Conservation (phyloP, 35 echinoderm and acorn worm species). For the Apostichopus californicus region DNA sequence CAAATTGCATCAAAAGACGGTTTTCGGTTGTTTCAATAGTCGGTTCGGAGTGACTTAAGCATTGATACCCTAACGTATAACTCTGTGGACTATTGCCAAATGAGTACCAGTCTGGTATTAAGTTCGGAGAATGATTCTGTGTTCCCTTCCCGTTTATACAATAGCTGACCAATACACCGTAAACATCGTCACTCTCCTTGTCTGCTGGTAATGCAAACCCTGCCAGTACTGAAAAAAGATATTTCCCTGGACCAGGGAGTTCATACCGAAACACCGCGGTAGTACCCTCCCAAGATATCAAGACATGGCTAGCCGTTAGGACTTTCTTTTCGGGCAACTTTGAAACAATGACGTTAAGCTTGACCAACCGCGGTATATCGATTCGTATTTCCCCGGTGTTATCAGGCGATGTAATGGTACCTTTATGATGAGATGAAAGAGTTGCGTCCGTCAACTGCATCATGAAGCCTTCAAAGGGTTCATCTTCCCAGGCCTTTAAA, state of each 20-base stretch:
- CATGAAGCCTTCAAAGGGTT: not conserved
- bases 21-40: not conserved
- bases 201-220: not conserved
- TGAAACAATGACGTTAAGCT: not conserved
- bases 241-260: slow-evolving; percentile 30
- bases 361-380: slow-evolving; percentile 12
- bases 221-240: not conserved
- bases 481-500: not conserved
- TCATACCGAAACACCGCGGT: slow-evolving; percentile 45
- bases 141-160: slow-evolving; percentile 23
- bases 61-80: slow-evolving; percentile 14
- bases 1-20: slow-evolving; percentile 24
- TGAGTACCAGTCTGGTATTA: not conserved
- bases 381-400: slow-evolving; percentile 21
- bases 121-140: not conserved
- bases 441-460: not conserved
- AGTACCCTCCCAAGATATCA: slow-evolving; percentile 18
- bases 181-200: not conserved
- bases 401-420: not conserved
- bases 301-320: not conserved
- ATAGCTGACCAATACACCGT: not conserved
- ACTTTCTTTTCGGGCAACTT: not conserved
- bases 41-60: not conserved
- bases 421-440: not conserved
- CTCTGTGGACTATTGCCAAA: slow-evolving; percentile 14